A percentile compares a stretch with the other conserved stretches of the same genome.
These are phyloP conservation scores for Drosophila ficusphila DNA, from an alignment of 1,140 invertebrate species.

Conservation along the genomic window DNA sequence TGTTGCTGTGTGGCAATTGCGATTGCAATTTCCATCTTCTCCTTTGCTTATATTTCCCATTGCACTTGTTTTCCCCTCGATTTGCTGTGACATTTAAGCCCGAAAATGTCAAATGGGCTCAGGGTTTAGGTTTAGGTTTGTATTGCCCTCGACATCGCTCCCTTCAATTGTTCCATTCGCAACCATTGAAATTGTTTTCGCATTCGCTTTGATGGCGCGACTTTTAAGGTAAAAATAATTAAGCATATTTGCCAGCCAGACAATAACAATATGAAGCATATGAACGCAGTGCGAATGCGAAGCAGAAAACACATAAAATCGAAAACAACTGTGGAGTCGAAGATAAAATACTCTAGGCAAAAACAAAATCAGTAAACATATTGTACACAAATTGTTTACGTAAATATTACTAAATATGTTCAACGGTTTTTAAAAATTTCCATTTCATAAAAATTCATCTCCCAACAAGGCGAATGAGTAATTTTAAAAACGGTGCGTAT, in stretches of 20 bases:
- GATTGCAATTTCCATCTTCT: slow-evolving; percentile 50
- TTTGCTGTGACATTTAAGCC: slow-evolving; percentile 75
- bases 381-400: too few relatives aligned
- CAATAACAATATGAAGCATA: slow-evolving; percentile 61
- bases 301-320: slow-evolving; percentile 24
- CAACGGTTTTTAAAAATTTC: too few relatives aligned
- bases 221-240: slow-evolving; percentile 83
- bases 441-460: neutral
- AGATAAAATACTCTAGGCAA: slow-evolving; percentile 10
- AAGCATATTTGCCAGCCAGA: slow-evolving; percentile 73
- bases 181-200: slow-evolving; percentile 71
- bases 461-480: neutral
- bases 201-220: slow-evolving; percentile 75
- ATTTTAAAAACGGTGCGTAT: neutral
- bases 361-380: neutral
- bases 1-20: slow-evolving; percentile 22
- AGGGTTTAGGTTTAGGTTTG: slow-evolving; percentile 47
- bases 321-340: neutral
- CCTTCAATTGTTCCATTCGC: slow-evolving; percentile 2
- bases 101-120: slow-evolving; percentile 80
- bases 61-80: slow-evolving; percentile 56
- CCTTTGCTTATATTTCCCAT: slow-evolving; percentile 38
- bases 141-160: neutral
- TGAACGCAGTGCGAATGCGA: slow-evolving; percentile 62
- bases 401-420: too few relatives aligned